Conservation (phyloP, 1,140 invertebrate genomes). For the Scaptomyza graminum region DNA sequence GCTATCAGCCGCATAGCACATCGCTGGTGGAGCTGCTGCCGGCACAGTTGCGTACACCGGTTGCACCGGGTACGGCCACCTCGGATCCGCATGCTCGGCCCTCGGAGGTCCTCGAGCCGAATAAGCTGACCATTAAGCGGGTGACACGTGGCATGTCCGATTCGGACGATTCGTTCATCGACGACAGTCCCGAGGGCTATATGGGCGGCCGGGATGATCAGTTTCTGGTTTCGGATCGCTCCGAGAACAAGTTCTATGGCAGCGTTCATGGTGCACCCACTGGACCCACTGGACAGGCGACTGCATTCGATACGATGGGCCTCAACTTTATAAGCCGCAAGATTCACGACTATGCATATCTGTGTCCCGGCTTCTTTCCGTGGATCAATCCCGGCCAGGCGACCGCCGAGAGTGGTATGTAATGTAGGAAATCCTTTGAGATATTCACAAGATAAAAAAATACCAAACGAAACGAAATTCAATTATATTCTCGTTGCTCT, state of each 20-base stretch:
- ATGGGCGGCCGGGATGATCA: conserved; percentile 90
- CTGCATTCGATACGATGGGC: conserved; percentile 85
- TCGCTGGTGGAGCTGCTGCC: conserved; percentile 94
- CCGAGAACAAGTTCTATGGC: conserved; percentile 94
- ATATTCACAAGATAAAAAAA: background rate
- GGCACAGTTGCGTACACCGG: conserved; percentile 91
- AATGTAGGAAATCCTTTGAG: background rate
- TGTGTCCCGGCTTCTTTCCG: conserved; percentile 93
- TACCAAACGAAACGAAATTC: conserved; percentile 12
- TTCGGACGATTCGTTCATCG: conserved; percentile 92
- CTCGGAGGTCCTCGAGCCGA: conserved; percentile 84
- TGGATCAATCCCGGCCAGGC: conserved; percentile 94
- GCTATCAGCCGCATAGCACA: conserved; percentile 94
- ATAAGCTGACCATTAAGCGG: conserved; percentile 81
- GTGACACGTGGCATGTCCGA: conserved; percentile 89
- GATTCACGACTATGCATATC: conserved; percentile 89
- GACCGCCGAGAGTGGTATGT: conserved; percentile 89
- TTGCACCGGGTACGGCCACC: conserved; percentile 88
- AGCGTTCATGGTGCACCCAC: conserved; percentile 82
- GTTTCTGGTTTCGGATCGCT: conserved; percentile 92
- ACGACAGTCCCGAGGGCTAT: conserved; percentile 90
- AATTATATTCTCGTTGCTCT: conserved; percentile 41
- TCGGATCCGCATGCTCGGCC: conserved; percentile 70
- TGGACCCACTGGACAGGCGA: conserved; percentile 79
- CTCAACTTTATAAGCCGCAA: conserved; percentile 86